Evolutionary conservation across 1,140 invertebrate species (phyloP), one percentile per base, ranked within the genome.

Genomic region (Geopemphigus sp.): DNA sequence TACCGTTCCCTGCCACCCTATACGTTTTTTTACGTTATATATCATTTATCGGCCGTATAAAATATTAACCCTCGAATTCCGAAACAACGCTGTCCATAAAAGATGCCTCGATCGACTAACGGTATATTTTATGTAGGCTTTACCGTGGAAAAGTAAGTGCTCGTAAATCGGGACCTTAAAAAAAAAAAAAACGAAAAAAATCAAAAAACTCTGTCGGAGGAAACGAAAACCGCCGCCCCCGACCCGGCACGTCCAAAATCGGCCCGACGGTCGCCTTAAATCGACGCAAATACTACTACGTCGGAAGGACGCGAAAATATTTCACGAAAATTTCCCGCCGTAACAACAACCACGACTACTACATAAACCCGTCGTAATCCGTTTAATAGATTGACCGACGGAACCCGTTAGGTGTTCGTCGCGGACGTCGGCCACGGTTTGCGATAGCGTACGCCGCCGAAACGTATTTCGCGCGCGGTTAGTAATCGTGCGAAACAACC

Each of bases 401-500:
- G n/a, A n/a, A n/a, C n/a, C n/a, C n/a, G n/a, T n/a, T n/a, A n/a
- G n/a, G n/a, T n/a, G n/a, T n/a, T n/a, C n/a, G n/a, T 24, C 5
- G 5, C 19, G 22, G 1, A 19, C 66, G 19, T 29, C 19, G 0
- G 26, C 29, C n/a, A 70, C 26, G 6, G 12, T 68, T 47, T 22
- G 0, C 26, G 22, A 53, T 70, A 8, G 26, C 53, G 5, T 70
- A 19, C 17, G 5, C 5, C 54, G 45, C 32, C 59, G 6, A 17
- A 19, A 57, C 59, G n/a, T 59, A 45, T 76, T 76, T 76, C 57
- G 57, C 32, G 29, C 15, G 53, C 54, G 39, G 53, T 76, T 76
- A 45, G 53, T 59, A 59, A 59, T 76, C 54, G 72, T 76, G 72
- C 72, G 45, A 76, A 76, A 76, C 32, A 24, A 24, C 5, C 14